phyloP scores from a whole-genome alignment of 2,113 vertebrate genomes.

The Amazona guildingii region DNA sequence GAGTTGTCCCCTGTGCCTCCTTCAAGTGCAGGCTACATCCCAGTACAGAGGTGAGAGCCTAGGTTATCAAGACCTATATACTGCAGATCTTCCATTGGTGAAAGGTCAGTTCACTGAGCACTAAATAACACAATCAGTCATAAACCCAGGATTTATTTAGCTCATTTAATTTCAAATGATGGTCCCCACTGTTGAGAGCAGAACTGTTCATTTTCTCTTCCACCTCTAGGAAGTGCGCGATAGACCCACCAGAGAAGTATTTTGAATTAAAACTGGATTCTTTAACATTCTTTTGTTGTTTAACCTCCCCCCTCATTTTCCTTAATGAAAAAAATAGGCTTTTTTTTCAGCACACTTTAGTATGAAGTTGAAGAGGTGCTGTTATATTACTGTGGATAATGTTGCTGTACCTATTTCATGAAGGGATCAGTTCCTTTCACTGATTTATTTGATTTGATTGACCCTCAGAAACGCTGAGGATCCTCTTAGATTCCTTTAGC shows the following conservation, averaged over 20 bases:
- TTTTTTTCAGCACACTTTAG: background rate
- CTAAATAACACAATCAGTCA: background rate
- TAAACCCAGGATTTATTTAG: background rate
- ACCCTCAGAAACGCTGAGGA: background rate
- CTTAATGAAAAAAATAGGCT: background rate
- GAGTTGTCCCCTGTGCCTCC: background rate
- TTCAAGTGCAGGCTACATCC: background rate
- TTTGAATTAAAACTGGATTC: background rate
- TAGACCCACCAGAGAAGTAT: background rate
- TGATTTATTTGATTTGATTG: background rate
- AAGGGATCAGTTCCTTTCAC: background rate
- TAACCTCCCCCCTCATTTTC: fast-evolving
- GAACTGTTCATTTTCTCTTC: background rate
- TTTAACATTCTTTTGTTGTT: background rate
- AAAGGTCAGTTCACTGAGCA: background rate
- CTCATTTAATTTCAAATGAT: background rate
- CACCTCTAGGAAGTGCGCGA: background rate
- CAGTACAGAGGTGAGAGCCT: background rate
- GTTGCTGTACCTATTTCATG: background rate
- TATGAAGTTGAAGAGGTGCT: background rate
- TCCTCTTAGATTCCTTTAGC: background rate
- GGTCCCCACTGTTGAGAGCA: background rate
- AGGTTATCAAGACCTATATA: background rate
- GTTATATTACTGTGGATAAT: background rate
- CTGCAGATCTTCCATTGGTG: background rate